A percentile compares a stretch with the other conserved stretches of the same genome.
phyloP scores from a whole-genome alignment of 2,113 vertebrate species.

The Chiloscyllium plagiosum region DNA sequence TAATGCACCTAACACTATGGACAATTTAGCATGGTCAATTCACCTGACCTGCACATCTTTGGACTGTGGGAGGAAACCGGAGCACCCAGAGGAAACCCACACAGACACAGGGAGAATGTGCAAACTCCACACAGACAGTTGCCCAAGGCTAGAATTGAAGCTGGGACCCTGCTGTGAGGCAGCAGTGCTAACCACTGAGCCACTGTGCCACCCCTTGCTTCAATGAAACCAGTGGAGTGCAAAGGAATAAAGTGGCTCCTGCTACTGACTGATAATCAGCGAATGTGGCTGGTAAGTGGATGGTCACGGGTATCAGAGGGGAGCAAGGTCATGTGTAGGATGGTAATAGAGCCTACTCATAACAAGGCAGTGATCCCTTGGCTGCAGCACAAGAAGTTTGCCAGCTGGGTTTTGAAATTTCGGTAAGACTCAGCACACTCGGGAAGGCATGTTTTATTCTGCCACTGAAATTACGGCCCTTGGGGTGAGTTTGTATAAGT shows the following conservation, averaged over 20 bases:
- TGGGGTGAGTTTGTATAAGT: not conserved
- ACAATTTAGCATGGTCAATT: too few species aligned
- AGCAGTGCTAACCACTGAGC: too few species aligned
- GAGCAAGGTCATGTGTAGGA: not conserved
- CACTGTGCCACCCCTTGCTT: too few species aligned
- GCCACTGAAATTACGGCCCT: not conserved
- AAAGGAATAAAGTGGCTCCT: not conserved
- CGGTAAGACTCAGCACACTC: not conserved
- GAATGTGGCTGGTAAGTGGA: not conserved
- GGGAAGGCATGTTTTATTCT: not conserved
- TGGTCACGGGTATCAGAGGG: not conserved
- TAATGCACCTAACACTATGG: too few species aligned
- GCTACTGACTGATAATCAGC: not conserved
- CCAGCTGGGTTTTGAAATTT: not conserved
- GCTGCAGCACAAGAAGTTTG: not conserved
- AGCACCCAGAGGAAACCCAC: too few species aligned
- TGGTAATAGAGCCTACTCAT: not conserved
- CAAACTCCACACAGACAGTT: too few species aligned
- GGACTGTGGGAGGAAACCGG: too few species aligned
- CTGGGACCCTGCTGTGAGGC: too few species aligned
- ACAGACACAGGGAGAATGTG: too few species aligned
- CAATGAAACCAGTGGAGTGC: not conserved
- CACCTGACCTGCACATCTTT: too few species aligned
- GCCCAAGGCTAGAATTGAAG: too few species aligned
- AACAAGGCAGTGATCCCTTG: not conserved